Evolutionary conservation across 2,113 vertebrate genomes (phyloP), one percentile per base, ranked within the genome.

Genomic region (Dolichotis patagonum): DNA sequence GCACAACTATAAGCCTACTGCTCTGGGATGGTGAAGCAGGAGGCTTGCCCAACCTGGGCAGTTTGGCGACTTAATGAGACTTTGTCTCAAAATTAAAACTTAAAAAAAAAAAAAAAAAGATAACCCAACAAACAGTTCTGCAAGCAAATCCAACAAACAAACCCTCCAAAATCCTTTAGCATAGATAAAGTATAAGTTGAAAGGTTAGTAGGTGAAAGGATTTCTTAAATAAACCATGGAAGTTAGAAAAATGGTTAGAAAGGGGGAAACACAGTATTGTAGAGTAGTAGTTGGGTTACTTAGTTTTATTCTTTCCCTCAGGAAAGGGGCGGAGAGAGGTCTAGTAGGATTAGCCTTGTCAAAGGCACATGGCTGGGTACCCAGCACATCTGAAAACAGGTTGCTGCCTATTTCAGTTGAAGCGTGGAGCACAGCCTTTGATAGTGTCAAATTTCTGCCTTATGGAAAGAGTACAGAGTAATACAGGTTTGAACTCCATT

Each of bases 271-370:
- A 49, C 32, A 71, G 56, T 28, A 43, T n/a, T 41, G 7, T 56
- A 82, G 65, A 62, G 41, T 52, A 46, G 24, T 28, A 90, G 11
- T 78, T 84, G 52, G 24, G n/a, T 92, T 41, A 49, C 62, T 69
- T 89, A 32, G 67, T 93, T 71, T 90, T n/a, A 62, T 46, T 92
- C 35, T 92, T 83, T 88, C 28, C 41, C 91, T 93, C 54, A 85
- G 7, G 35, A 91, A 65, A 63, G 46, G 6, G 63, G 41, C 10
- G 52, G 69, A 92, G 41, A 65, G 87, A 85, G 85, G 20, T 85
- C 26, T 93, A 9, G 20, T 82, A 52, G 84, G 49, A 24, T 88
- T 82, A 62, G 86, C 67, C 14, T 77, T 28, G 54, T n/a, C 46
- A 80, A 24, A 94, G 75, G 56, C 54, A 9, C 41, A 26, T 43